phyloP scores from a whole-genome alignment of 2,797 vertebrate genomes.

The Anguilla megastoma region DNA sequence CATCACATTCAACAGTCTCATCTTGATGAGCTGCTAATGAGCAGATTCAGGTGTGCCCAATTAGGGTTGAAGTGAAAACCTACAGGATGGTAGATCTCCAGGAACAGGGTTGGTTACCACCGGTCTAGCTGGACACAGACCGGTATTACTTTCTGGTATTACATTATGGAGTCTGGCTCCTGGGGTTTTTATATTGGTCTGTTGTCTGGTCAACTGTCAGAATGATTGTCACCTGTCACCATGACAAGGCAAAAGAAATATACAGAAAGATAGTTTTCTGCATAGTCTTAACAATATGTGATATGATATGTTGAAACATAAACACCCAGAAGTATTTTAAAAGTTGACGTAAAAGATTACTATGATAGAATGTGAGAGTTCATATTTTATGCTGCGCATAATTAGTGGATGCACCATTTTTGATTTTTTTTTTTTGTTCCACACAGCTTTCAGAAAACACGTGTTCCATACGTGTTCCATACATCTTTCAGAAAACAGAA shows the following conservation, averaged over 20 bases:
- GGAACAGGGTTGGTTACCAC: too few species aligned
- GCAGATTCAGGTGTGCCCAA: too few species aligned
- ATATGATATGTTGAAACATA: background rate
- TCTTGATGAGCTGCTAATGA: too few species aligned
- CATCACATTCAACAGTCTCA: too few species aligned
- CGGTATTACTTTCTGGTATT: too few species aligned
- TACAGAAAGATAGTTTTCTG: background rate
- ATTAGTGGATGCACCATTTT: too few species aligned
- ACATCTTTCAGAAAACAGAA: background rate
- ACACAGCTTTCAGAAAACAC: too few species aligned
- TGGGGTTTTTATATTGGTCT: background rate
- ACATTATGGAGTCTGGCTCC: too few species aligned
- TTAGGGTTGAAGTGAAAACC: too few species aligned
- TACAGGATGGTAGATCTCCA: too few species aligned
- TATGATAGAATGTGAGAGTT: background rate
- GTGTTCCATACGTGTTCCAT: background rate
- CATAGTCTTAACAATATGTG: background rate
- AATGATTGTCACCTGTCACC: background rate
- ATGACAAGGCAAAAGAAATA: background rate
- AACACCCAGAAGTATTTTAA: background rate
- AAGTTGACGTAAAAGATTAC: background rate
- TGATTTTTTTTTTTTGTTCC: too few species aligned
- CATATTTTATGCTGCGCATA: background rate
- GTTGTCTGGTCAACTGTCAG: background rate
- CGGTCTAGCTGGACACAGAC: too few species aligned